Base-by-base conservation (phyloP, 2,888 invertebrate species). In the Leucoptera coffeella region DNA sequence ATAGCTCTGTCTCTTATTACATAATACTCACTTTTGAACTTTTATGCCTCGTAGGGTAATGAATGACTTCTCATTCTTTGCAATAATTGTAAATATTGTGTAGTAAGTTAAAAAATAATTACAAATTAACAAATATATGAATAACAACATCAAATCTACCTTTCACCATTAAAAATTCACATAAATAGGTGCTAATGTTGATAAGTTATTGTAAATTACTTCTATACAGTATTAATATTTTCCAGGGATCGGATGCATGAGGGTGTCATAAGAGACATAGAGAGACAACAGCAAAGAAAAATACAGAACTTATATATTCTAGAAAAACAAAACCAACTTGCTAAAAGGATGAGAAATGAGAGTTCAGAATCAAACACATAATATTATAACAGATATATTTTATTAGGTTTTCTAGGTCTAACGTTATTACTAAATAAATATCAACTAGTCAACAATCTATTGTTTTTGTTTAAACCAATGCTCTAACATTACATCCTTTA, bases 231-330 rank as follows among this genome's bases (percentile, higher is more conserved):
- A n/a, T 11, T 22, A 10, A 6, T 28, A 6, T 23, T 32, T 69
- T 74, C 32, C 50, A 86, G 87, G 35, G 72, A 80, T 33, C 78
- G 77, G 53, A 72, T 90, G 47, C 87, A 85, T 48, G 77, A 82
- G 50, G 90, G 90, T 27, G 88, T 91, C 1, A 35, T 87, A 14
- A 75, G 67, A 38, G 90, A 90, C 50, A 55, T 85, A 23, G 85
- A 88, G 50, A 67, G 82, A 23, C 85, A 86, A 41, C 78, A 83
- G 42, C 71, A 76, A 33, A 71, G 82, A 25, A 86, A 84, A 62
- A 74, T 78, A 27, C 84, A 87, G 55, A 89, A 88, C 45, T 38
- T 82, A 1, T 82, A 81, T 42, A 50, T 75, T 27, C 54, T 87
- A 30, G 80, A 86, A 44, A 75, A 85, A 50, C 88, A 89, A 58